phyloP scores from a whole-genome alignment of 2,797 vertebrate genomes.

The Urocyon cinereoargenteus region DNA sequence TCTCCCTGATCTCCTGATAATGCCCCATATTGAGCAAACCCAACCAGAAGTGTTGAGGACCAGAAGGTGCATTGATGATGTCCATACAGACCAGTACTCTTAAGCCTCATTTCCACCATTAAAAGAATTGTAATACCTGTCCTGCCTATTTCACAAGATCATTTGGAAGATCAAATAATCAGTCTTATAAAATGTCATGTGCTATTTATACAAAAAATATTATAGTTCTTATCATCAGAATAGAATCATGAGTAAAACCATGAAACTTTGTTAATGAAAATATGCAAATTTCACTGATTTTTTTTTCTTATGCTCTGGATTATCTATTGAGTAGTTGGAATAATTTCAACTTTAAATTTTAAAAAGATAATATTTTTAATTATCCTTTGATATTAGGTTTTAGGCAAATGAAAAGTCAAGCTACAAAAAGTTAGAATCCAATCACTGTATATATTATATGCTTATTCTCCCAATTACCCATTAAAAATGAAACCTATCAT shows the following conservation, averaged over 20 bases:
- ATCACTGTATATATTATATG: neutral
- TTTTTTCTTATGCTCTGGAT: neutral
- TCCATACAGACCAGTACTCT: neutral
- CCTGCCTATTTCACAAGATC: neutral
- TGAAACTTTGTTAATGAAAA: neutral
- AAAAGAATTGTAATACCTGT: neutral
- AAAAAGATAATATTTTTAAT: slow-evolving; percentile 35
- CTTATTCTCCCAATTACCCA: neutral
- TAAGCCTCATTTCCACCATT: neutral
- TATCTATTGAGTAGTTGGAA: neutral
- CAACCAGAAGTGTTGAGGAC: neutral
- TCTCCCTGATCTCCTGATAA: neutral
- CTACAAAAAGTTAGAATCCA: neutral
- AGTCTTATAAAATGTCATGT: neutral
- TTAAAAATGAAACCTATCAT: neutral
- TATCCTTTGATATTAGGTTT: slow-evolving; percentile 5
- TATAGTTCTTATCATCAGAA: neutral
- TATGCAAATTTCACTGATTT: neutral
- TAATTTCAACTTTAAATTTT: slow-evolving; percentile 48
- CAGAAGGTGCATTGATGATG: neutral
- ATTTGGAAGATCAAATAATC: slow-evolving; percentile 7
- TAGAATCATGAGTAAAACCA: neutral
- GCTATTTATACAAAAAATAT: neutral
- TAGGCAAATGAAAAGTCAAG: neutral
- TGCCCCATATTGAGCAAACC: neutral